Base-by-base conservation (phyloP, 2,888 invertebrate genomes). In the Coronaproctus castanopsis region DNA sequence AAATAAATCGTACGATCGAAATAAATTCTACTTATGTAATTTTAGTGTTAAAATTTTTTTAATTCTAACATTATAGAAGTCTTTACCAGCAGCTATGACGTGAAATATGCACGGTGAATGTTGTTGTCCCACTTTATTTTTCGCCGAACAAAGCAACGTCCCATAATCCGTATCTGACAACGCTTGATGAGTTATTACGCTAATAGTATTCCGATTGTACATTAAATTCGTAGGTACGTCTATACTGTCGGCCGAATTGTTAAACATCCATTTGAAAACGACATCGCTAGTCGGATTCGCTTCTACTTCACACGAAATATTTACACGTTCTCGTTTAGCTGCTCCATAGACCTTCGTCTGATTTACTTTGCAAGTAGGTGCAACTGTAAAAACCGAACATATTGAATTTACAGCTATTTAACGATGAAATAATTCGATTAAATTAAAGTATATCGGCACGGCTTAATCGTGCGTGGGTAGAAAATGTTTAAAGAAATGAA, bases 231-330 rank as follows among this genome's bases (percentile, higher is more conserved):
- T 88, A 3, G 80, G 83, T 71, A 86, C 88, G 8, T 81, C 81
- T 57, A 88, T 76, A 61, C 76, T 76, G 61, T 59, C 58, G 19
- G 57, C 61, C 50, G 88, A 86, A 73, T 88, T 90, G 75, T 92
- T 92, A 71, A 91, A 85, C 24, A 83, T 81, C 90, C 90, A 90
- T 67, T 83, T 83, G 72, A 88, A 90, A 18, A 20, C 49, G 68
- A 79, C 82, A 68, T 83, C 82, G 1, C 87, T 87, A 1, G 81
- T 78, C 19, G 90, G 89, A 71, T 83, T 87, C 21, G 88, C 82
- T 68, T 89, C 87, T 54, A 90, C 89, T 62, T 85, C 83, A 70
- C 90, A 90, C 55, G 80, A 74, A 60, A 90, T 81, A 69, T 80
- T 80, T 1, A 85, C 85, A 58, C 82, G 80, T 71, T 89, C 88